Evolutionary conservation across 1,140 invertebrate genomes (phyloP), one percentile per base, ranked within the genome.

Genomic region (Popillia japonica): DNA sequence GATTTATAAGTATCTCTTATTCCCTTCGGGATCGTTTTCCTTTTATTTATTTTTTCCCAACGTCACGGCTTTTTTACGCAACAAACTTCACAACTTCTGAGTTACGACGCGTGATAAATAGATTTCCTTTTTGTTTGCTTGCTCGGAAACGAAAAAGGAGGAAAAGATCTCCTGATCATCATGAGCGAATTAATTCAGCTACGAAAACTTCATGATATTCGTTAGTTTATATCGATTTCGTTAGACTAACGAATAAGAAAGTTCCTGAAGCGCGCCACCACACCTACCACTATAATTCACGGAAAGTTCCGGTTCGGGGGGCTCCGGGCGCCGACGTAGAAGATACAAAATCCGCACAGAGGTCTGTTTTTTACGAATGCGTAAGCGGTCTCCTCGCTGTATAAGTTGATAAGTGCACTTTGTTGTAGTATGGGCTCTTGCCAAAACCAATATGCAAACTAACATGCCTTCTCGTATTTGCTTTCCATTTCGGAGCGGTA

Each of bases 41-140:
- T 68, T 68, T 68, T 68, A 68, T 68, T 68, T 68, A 68, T 68
- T 68, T 68, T 68, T 68, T 68, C 61, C 27, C 61, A 23, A 68
- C 61, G 61, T 68, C 61, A 68, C 61, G 61, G 61, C 61, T 68
- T 20, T 68, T 68, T 68, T 68, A 68, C 61, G 61, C 61, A 68
- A 68, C 61, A 68, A 68, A 68, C 61, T 68, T 68, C 61, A 34
- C 27, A 68, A 68, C 61, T 68, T 27, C 61, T 68, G 61, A 68
- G 61, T 34, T 34, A 68, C 61, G 61, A 68, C 61, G 22, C 61
- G 61, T 68, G 61, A 68, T 68, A 68, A 68, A 68, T 68, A 68
- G 61, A 68, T 27, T 68, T 34, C 61, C 61, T 34, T 10, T 34
- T 68, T 34, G 61, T 68, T 68, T 68, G 22, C 61, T 34, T 20